Percentiles rank a stretch among this genome's conserved stretches.
phyloP scores from a whole-genome alignment of 2,797 vertebrate genomes.

The Neosilurus hyrtlii region DNA sequence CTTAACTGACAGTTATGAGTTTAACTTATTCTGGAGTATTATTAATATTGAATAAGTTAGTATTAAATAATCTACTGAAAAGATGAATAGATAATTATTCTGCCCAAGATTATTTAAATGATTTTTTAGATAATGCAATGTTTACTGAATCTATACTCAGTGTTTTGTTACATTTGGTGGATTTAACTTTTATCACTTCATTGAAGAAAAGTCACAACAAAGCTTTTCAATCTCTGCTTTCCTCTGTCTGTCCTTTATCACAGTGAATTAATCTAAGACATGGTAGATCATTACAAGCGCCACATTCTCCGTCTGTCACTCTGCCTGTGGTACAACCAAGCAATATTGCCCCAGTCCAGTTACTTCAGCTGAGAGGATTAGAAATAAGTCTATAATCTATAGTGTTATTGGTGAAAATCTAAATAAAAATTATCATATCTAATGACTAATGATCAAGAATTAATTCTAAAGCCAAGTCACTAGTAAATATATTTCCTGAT shows the following conservation, averaged over 20 bases:
- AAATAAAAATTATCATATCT: not conserved
- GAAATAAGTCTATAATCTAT: not conserved
- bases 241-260: constrained; percentile 17
- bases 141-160: not conserved
- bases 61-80: not conserved
- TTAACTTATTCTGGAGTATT: not conserved
- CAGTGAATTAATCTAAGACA: constrained; percentile 36
- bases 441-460: not conserved
- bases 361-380: not conserved
- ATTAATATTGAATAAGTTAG: not conserved
- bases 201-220: constrained; percentile 1
- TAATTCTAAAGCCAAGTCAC: not conserved
- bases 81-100: not conserved
- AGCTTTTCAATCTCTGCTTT: constrained; percentile 22
- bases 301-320: constrained; percentile 18
- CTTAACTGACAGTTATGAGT: not conserved
- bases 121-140: not conserved
- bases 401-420: not conserved
- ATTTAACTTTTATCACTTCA: constrained; percentile 19
- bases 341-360: constrained; percentile 17
- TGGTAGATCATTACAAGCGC: constrained; percentile 23
- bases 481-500: not conserved
- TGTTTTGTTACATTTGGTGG: constrained; percentile 4
- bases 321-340: constrained; percentile 3
- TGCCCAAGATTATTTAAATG: not conserved